Percentiles rank a stretch among this genome's conserved stretches.
These are phyloP conservation scores for Coecobrya sp. DNA, from an alignment of 2,888 invertebrate species.

Conservation along the genomic window DNA sequence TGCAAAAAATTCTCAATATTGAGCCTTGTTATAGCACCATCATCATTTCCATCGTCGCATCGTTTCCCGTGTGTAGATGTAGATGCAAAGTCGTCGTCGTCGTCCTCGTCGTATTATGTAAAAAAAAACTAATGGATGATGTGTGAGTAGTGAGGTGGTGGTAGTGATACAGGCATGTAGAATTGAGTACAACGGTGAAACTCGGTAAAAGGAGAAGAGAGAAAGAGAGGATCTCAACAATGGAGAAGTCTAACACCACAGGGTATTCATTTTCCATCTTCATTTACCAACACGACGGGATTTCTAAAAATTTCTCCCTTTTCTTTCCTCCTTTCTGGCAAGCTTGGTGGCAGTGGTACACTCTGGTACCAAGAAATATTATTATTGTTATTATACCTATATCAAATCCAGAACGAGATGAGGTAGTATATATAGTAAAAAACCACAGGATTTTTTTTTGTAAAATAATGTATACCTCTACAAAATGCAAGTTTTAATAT, in stretches of 20 bases:
- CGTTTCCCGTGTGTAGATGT: background rate
- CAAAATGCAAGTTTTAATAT: background rate
- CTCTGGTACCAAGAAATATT: constrained; percentile 33
- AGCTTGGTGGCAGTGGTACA: constrained; percentile 8
- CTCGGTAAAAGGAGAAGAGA: background rate
- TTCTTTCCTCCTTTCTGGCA: background rate
- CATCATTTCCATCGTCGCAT: background rate
- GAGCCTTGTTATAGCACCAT: constrained; percentile 24
- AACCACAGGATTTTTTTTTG: background rate
- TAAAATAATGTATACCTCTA: background rate
- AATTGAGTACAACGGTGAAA: background rate
- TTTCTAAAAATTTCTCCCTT: constrained; percentile 59
- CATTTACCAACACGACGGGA: constrained; percentile 76
- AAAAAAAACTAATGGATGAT: constrained; percentile 40
- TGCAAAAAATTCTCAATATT: constrained; percentile 6
- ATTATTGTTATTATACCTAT: background rate
- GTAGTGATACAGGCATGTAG: background rate
- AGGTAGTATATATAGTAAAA: background rate
- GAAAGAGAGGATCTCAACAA: constrained; percentile 30
- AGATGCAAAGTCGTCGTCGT: background rate
- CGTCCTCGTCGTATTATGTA: constrained; percentile 3
- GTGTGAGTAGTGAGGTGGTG: background rate
- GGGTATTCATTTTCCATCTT: constrained; percentile 76
- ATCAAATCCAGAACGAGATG: background rate
- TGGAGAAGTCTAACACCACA: constrained; percentile 40